Evolutionary conservation across 2,797 vertebrate genomes (phyloP).

Genomic region (Chelon auratus): DNA sequence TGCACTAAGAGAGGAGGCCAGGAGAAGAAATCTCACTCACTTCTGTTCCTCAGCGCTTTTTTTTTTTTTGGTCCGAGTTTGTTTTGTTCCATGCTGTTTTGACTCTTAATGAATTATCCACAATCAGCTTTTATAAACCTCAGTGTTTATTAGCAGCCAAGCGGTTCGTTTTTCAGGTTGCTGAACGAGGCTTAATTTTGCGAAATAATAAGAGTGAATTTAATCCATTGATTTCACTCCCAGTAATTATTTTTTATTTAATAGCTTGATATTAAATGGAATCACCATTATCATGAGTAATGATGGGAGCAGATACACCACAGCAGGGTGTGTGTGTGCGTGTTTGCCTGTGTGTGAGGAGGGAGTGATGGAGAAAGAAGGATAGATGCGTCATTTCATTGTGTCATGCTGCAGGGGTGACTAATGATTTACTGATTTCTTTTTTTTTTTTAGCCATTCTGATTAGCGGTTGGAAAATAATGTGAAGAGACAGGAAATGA

Average conservation of each 20-base stretch:
- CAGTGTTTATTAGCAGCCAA: constrained; percentile 43
- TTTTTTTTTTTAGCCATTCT: constrained; percentile 78
- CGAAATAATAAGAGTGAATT: constrained; percentile 74
- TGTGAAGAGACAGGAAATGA: constrained; percentile 67
- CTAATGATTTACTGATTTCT: constrained; percentile 80
- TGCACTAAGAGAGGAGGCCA: constrained; percentile 7
- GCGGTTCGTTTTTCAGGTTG: constrained; percentile 54
- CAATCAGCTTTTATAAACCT: constrained; percentile 51
- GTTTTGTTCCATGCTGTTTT: constrained; percentile 34
- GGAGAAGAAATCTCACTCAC: constrained; percentile 17
- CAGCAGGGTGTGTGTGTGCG: constrained; percentile 44
- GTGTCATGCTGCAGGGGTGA: constrained; percentile 73
- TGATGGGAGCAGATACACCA: constrained; percentile 63
- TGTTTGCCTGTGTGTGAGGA: constrained; percentile 17
- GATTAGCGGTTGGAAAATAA: constrained; percentile 74
- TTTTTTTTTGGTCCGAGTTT: constrained; percentile 7
- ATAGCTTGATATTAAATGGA: constrained; percentile 80
- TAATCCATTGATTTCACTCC: constrained; percentile 78
- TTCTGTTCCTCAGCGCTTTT: constrained; percentile 20
- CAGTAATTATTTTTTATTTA: constrained; percentile 80
- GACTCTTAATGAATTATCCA: constrained; percentile 61
- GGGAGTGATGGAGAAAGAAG: constrained; percentile 20
- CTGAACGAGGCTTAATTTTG: constrained; percentile 43
- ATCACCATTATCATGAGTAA: constrained; percentile 77
- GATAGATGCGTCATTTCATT: constrained; percentile 72